Conservation (phyloP, 30 jellyfish, hydroid and myxozoan genomes). For the Nemopilema nomurai region DNA sequence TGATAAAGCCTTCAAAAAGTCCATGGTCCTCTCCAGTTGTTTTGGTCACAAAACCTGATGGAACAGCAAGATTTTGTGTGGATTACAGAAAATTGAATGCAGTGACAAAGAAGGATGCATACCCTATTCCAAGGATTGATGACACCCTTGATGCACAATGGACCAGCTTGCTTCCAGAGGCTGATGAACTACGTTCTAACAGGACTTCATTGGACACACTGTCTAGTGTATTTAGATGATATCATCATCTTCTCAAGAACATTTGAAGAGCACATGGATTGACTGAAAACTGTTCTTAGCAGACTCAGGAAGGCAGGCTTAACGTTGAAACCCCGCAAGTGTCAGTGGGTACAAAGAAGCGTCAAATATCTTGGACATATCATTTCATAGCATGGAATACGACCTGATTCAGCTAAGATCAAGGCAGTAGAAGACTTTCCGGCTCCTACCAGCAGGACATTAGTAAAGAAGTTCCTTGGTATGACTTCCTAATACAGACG, state of each 20-base stretch:
- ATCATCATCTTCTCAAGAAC: slow-evolving; percentile 34
- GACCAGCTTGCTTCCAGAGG: slow-evolving; percentile 59
- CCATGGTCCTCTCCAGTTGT: slow-evolving; percentile 74
- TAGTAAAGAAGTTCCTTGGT: slow-evolving; percentile 49
- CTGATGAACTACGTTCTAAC: slow-evolving; percentile 56
- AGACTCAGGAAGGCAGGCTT: slow-evolving; percentile 47
- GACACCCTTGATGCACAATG: slow-evolving; percentile 58
- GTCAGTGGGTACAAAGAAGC: slow-evolving; percentile 16
- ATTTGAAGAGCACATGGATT: slow-evolving; percentile 48
- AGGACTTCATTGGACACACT: slow-evolving; percentile 35
- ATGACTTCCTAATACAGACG: slow-evolving; percentile 51
- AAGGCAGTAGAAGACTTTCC: slow-evolving; percentile 49
- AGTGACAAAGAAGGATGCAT: slow-evolving; percentile 66
- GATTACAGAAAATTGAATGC: slow-evolving; percentile 50
- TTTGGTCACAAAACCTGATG: slow-evolving; percentile 54
- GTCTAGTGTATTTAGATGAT: slow-evolving; percentile 51
- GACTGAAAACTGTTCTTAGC: slow-evolving; percentile 22
- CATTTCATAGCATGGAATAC: slow-evolving; percentile 33
- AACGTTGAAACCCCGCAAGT: slow-evolving; percentile 54
- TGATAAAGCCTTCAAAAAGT: slow-evolving; percentile 63
- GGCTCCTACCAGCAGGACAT: slow-evolving; percentile 27
- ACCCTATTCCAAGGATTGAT: slow-evolving; percentile 69
- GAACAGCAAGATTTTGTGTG: slow-evolving; percentile 57
- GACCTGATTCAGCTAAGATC: slow-evolving; percentile 8
- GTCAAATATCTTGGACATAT: slow-evolving; percentile 62